phyloP scores from a whole-genome alignment of 2,113 vertebrate species.

The Pseudonaja textilis region DNA sequence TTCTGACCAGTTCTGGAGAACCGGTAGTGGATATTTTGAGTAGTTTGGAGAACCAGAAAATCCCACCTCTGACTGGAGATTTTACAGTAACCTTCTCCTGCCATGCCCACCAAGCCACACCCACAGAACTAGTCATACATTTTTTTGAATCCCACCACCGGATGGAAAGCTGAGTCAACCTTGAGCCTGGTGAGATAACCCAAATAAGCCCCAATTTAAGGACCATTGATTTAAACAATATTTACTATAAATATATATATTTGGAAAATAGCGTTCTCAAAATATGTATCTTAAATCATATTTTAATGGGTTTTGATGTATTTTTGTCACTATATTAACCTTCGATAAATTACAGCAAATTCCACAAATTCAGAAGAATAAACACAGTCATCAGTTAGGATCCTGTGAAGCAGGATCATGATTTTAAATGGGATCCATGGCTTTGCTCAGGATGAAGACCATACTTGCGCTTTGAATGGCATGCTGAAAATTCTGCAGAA shows the following conservation, averaged over 20 bases:
- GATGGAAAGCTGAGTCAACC: too few species aligned
- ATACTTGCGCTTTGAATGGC: background rate
- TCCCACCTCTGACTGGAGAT: too few species aligned
- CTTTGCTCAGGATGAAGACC: background rate
- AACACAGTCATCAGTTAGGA: background rate
- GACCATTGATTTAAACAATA: background rate
- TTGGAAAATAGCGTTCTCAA: background rate
- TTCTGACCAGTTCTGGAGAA: too few species aligned
- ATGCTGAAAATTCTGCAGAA: background rate
- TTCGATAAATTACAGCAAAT: background rate
- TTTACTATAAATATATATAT: background rate
- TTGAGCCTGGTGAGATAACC: too few species aligned
- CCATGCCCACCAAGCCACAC: too few species aligned
- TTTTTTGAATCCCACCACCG: too few species aligned
- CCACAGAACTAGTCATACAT: too few species aligned
- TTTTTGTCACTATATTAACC: background rate
- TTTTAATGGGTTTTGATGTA: background rate
- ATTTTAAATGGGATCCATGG: background rate
- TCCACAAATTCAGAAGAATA: background rate
- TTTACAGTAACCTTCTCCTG: too few species aligned
- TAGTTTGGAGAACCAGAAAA: too few species aligned
- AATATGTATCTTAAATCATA: background rate
- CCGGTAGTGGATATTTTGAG: too few species aligned
- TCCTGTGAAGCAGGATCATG: background rate
- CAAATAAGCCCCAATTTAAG: background rate